phyloP scores from a whole-genome alignment of 2,888 invertebrate species.

The Choreutis nemorana region DNA sequence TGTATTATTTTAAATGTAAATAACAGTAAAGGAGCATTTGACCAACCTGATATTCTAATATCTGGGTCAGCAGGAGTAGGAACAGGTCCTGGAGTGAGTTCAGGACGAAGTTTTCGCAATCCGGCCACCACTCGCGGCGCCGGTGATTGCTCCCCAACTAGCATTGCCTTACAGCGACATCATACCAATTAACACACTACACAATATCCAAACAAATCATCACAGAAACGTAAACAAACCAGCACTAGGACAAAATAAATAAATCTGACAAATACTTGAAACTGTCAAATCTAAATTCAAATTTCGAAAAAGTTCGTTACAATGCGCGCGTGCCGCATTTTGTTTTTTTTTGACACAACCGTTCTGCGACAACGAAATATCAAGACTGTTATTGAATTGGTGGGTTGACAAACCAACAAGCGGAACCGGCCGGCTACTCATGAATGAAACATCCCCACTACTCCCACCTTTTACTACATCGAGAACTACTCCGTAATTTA shows the following conservation, averaged over 20 bases:
- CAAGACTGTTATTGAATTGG: no score
- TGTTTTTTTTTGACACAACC: no score
- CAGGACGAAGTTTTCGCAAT: conserved; percentile 53
- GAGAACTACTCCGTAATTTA: no score
- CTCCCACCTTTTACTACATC: conserved; percentile 1
- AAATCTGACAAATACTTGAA: conserved; percentile 9
- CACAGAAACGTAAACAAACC: conserved; percentile 13
- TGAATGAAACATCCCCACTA: conserved; percentile 35
- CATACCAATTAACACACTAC: conserved; percentile 34
- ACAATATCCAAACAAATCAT: conserved; percentile 25
- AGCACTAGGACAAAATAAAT: conserved; percentile 14
- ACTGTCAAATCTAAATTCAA: conserved; percentile 46
- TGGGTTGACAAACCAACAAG: no score
- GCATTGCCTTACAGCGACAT: conserved; percentile 54
- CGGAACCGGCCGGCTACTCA: conserved; percentile 35
- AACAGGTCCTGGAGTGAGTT: conserved; percentile 51
- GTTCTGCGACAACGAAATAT: no score
- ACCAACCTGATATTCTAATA: conserved; percentile 55
- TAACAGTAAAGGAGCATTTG: no score
- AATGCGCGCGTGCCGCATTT: conserved; percentile 32
- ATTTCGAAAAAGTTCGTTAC: conserved; percentile 53
- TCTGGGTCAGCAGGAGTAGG: conserved; percentile 51
- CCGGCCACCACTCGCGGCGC: conserved; percentile 64
- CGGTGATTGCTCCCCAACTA: conserved; percentile 59
- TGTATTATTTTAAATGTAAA: no score